phyloP scores from a whole-genome alignment of 2,888 invertebrate genomes.

The Drosophila ustulata region DNA sequence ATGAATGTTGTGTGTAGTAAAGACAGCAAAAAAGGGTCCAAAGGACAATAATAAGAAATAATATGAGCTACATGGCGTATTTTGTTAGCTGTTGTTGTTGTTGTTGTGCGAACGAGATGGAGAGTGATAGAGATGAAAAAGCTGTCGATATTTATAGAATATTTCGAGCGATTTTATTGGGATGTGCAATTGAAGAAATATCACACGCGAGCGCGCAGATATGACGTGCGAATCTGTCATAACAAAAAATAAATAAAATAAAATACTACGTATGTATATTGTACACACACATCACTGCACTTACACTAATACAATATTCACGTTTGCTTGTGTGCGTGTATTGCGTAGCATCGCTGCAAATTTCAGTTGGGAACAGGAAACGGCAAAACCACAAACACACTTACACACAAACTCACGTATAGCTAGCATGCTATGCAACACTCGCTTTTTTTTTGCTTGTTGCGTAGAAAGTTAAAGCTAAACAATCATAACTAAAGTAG shows the following conservation, averaged over 20 bases:
- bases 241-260: neutral
- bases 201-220: constrained; percentile 25
- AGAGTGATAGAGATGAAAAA: neutral
- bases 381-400: constrained; percentile 12
- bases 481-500: constrained; percentile 20
- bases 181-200: constrained; percentile 53
- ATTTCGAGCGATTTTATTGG: constrained; percentile 56
- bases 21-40: neutral
- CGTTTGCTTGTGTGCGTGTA: neutral
- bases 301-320: too few species aligned
- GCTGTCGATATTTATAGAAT: constrained; percentile 59
- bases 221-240: constrained; percentile 39
- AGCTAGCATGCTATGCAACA: neutral
- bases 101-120: constrained; percentile 3
- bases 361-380: constrained; percentile 12
- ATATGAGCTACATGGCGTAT: constrained; percentile 20
- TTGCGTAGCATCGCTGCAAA: constrained; percentile 29
- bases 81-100: constrained; percentile 7
- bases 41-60: neutral
- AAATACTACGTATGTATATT: neutral
- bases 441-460: neutral
- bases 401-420: constrained; percentile 1
- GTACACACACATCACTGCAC: constrained; percentile 2
- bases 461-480: constrained; percentile 13
- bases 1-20: neutral